A percentile compares a stretch with the other conserved stretches of the same genome.
phyloP scores from a whole-genome alignment of 2,797 vertebrate species.

The Bovichtus variegatus region DNA sequence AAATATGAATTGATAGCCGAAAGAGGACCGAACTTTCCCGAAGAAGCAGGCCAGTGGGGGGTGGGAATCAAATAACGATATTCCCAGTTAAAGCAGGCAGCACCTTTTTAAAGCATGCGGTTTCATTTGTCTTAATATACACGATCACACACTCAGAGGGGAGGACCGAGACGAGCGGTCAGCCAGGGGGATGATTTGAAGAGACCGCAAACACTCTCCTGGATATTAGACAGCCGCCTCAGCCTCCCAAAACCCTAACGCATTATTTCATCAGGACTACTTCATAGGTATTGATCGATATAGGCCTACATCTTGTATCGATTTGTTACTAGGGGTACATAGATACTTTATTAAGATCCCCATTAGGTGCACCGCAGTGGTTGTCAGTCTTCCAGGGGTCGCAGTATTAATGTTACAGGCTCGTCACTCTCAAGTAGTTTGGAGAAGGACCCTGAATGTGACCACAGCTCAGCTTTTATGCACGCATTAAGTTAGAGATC shows the following conservation, averaged over 20 bases:
- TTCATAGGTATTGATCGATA: constrained; percentile 74
- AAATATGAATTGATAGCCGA: constrained; percentile 25
- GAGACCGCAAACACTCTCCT: constrained; percentile 74
- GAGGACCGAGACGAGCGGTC: constrained; percentile 56
- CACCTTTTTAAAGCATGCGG: constrained; percentile 29
- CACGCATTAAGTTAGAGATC: constrained; percentile 26
- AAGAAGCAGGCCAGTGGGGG: constrained; percentile 21
- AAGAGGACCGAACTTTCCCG: constrained; percentile 30
- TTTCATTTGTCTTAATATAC: constrained; percentile 57
- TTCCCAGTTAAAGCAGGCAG: constrained; percentile 26
- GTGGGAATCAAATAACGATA: constrained; percentile 32
- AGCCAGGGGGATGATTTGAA: constrained; percentile 64
- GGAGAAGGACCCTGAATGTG: constrained; percentile 34
- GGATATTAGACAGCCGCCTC: constrained; percentile 61
- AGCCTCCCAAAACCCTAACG: constrained; percentile 59
- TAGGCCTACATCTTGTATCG: constrained; percentile 73
- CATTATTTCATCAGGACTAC: constrained; percentile 74
- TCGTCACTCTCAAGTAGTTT: constrained; percentile 51
- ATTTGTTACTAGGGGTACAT: constrained; percentile 70
- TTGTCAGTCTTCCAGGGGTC: constrained; percentile 69
- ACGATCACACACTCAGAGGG: constrained; percentile 41
- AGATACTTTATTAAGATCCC: constrained; percentile 79
- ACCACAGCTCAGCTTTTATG: constrained; percentile 32
- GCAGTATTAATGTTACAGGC: constrained; percentile 45
- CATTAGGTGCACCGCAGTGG: constrained; percentile 66